phyloP scores from a whole-genome alignment of 1,140 invertebrate genomes.

The Lepidurus couesii region DNA sequence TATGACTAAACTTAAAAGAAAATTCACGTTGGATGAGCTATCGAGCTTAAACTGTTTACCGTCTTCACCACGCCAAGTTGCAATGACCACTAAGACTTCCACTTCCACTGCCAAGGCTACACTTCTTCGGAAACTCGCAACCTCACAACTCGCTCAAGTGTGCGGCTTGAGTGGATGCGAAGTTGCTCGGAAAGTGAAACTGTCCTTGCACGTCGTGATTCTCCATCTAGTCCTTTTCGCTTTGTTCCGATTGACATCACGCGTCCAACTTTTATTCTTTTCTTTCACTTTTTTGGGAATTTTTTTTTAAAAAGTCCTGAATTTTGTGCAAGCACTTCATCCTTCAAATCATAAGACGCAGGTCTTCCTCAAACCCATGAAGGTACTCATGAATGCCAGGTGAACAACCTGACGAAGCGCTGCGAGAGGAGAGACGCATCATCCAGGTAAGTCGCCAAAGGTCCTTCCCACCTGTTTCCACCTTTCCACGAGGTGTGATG shows the following conservation, averaged over 20 bases:
- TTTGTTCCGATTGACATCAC: not conserved
- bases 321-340: not conserved
- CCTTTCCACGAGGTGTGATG: not conserved
- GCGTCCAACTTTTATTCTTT: not conserved
- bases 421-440: not conserved
- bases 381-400: not conserved
- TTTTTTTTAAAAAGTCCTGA: not conserved
- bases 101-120: constrained; percentile 17
- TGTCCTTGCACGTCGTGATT: not conserved
- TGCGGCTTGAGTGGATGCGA: not conserved
- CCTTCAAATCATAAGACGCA: not conserved
- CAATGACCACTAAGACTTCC: constrained; percentile 14
- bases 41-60: not conserved
- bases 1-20: not conserved
- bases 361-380: not conserved
- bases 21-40: not conserved
- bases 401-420: constrained; percentile 9
- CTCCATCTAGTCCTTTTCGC: not conserved
- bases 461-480: not conserved
- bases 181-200: constrained; percentile 18
- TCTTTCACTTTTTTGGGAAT: not conserved
- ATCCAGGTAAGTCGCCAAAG: not conserved
- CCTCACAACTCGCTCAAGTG: constrained; percentile 12
- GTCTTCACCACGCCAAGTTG: not conserved
- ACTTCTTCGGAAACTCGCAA: not conserved